Evolutionary conservation across 2,888 invertebrate genomes (phyloP).

Genomic region (Euclidia mi): DNA sequence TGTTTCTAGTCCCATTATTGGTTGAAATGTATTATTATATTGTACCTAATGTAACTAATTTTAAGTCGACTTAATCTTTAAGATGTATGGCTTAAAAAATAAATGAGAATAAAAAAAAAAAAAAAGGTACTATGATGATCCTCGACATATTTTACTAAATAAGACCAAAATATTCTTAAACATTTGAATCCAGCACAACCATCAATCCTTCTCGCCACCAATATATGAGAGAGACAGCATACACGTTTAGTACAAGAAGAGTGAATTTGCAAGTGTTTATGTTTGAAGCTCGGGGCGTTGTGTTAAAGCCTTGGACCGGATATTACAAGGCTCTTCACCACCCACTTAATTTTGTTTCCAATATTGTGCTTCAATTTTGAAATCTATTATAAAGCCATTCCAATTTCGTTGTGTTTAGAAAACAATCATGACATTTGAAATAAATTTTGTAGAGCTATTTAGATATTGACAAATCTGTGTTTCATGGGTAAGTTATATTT

Average conservation of each 20-base stretch:
- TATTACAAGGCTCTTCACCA: conserved; percentile 66
- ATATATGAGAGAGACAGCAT: conserved; percentile 19
- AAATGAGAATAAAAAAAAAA: too few relatives aligned
- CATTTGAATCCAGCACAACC: conserved; percentile 14
- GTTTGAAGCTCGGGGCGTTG: conserved; percentile 49
- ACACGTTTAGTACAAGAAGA: conserved; percentile 25
- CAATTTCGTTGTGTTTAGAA: conserved; percentile 30
- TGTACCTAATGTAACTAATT: too few relatives aligned
- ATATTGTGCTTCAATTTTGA: conserved; percentile 44
- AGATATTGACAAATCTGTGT: not conserved
- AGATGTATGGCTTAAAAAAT: too few relatives aligned
- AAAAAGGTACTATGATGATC: too few relatives aligned
- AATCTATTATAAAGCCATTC: conserved; percentile 24
- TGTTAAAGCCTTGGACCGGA: conserved; percentile 68
- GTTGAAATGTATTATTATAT: too few relatives aligned
- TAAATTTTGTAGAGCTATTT: conserved; percentile 15
- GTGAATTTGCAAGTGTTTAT: conserved; percentile 42
- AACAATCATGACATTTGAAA: conserved; percentile 24
- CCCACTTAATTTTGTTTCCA: conserved; percentile 47
- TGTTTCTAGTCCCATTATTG: too few relatives aligned
- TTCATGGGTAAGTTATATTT: not conserved
- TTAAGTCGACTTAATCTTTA: too few relatives aligned
- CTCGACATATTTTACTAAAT: too few relatives aligned
- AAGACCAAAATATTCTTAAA: not conserved
- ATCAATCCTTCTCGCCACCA: conserved; percentile 4